These are phyloP conservation scores for Melieria omissa DNA, from an alignment of 2,888 invertebrate genomes.

Conservation along the genomic window DNA sequence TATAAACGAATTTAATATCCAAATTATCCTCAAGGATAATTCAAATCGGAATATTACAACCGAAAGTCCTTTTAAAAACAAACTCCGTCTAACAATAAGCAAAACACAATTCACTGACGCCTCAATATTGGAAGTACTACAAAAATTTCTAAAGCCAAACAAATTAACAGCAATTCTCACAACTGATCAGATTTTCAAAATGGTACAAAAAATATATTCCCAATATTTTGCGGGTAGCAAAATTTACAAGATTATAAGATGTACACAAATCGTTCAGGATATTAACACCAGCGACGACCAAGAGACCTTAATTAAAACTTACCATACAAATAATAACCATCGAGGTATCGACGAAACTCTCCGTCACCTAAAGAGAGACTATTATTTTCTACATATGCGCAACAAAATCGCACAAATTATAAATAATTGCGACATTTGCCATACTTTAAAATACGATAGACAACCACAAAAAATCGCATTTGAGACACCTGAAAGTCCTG, in stretches of 20 bases:
- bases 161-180: neutral
- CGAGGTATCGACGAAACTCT: neutral
- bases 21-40: neutral
- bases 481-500: neutral
- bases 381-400: neutral
- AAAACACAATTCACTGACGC: neutral
- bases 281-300: constrained; percentile 1
- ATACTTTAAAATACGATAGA: constrained; percentile 1
- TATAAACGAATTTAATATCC: neutral
- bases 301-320: neutral
- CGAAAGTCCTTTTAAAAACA: constrained; percentile 1
- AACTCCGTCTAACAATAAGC: neutral
- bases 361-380: neutral
- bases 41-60: too few relatives aligned
- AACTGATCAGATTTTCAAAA: neutral
- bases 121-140: neutral
- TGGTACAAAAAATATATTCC: neutral
- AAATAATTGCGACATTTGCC: neutral
- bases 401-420: neutral
- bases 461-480: neutral
- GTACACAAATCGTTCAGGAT: neutral
- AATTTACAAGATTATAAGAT: neutral
- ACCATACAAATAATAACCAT: constrained; percentile 3
- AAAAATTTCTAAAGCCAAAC: neutral
- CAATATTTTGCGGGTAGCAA: too few relatives aligned